Percentiles rank a stretch among this genome's conserved stretches.
Evolutionary conservation across 2,888 invertebrate species (phyloP).

Genomic region (Leptinotarsa tumamoca): DNA sequence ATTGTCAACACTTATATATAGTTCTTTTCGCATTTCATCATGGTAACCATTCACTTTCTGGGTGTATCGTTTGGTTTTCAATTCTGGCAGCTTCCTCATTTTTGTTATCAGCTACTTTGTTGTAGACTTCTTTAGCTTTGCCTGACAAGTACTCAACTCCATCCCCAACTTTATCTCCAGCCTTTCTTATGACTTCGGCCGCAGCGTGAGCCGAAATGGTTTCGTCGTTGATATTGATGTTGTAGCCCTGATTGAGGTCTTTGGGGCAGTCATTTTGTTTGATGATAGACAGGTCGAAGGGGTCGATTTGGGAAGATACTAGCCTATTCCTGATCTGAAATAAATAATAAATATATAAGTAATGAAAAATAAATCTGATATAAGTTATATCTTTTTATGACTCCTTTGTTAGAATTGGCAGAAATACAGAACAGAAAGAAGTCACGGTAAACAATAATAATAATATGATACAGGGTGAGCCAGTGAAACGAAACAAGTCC

Average conservation of each 20-base stretch:
- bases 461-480: too few species aligned
- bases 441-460: too few species aligned
- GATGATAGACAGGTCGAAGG: conserved; percentile 80
- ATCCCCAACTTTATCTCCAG: conserved; percentile 77
- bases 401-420: too few species aligned
- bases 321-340: conserved; percentile 75
- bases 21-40: neutral
- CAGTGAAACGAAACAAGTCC: too few species aligned
- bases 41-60: conserved; percentile 73
- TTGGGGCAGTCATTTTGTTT: conserved; percentile 79
- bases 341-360: conserved; percentile 27
- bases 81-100: conserved; percentile 59
- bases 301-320: conserved; percentile 77
- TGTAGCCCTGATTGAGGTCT: conserved; percentile 71
- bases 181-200: conserved; percentile 78
- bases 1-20: neutral
- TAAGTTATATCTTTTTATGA: too few species aligned
- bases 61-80: conserved; percentile 54
- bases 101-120: conserved; percentile 68
- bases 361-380: too few species aligned
- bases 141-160: conserved; percentile 77
- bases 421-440: too few species aligned
- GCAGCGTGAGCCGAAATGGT: conserved; percentile 82
- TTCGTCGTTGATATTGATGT: conserved; percentile 80
- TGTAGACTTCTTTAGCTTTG: conserved; percentile 78